Evolutionary conservation across 2,888 invertebrate species (phyloP), one percentile per base, ranked within the genome.

Genomic region (Lepetodrilus schrolli): DNA sequence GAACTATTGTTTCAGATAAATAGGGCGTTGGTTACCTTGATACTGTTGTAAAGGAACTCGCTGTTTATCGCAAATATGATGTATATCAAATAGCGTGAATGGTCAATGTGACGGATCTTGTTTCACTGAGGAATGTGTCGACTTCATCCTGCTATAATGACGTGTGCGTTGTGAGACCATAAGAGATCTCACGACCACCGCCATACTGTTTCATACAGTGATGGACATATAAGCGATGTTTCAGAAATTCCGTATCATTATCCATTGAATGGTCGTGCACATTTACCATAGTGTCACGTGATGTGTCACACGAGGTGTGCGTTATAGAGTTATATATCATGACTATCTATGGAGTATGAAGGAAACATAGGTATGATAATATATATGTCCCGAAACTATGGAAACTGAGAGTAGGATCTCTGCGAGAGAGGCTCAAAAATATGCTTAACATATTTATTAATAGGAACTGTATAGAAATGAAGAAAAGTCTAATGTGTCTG

Each of bases 221-320:
- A 30, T 30, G 34, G 58, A 58, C 58, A 58, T 34, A 34, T 58
- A 17, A 58, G 17, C 30, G 26, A 30, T 26, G 58, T 58, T 58
- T 58, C 34, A n/a, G n/a, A 26, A 58, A 58, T 58, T 58, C 58
- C 58, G 26, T 26, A 58, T 58, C 58, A 58, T 58, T 58, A 58
- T 58, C 34, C 58, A 58, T 58, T 58, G 58, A 58, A 34, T 58
- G 58, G 34, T 58, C 58, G 58, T 58, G 58, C 58, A 58, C 58
- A 58, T 17, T n/a, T n/a, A 58, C 58, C 26, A n/a, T 7, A 30
- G 13, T 58, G 58, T 23, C 58, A 58, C 26, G 30, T 30, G 58
- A 30, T 23, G 58, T 58, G 30, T 58, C 48, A 48, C n/a, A 34
- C 26, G 26, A 17, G 26, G 58, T 34, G 58, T 58, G 58, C 34